These are phyloP conservation scores for Peromyscus polionotus DNA, from an alignment of 2,113 vertebrate species.

Conservation along the genomic window DNA sequence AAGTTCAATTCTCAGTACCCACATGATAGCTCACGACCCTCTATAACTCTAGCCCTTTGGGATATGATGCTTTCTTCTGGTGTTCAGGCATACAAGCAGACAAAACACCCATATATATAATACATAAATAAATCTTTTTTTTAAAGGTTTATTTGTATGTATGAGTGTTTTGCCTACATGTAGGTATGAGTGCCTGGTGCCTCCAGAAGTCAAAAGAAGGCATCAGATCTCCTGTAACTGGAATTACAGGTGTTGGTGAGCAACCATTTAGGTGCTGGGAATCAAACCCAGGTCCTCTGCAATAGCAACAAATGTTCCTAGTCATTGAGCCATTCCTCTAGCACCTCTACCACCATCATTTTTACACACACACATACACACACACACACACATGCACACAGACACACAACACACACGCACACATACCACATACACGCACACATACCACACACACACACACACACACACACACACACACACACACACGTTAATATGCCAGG, in stretches of 20 bases:
- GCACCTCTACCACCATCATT: background rate
- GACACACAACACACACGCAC: background rate
- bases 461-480: background rate
- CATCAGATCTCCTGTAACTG: background rate
- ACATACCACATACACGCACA: background rate
- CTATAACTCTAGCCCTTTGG: background rate
- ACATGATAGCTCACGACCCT: background rate
- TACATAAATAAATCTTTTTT: background rate
- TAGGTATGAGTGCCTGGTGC: too few species aligned
- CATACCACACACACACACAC: too few species aligned
- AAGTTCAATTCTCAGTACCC: background rate
- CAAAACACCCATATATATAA: background rate
- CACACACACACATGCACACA: background rate
- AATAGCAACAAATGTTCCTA: background rate
- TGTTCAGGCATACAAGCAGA: background rate
- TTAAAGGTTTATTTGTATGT: background rate
- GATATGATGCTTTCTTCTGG: background rate
- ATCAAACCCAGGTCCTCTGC: background rate
- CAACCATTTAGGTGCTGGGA: background rate
- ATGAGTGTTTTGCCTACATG: background rate
- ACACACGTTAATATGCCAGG: background rate
- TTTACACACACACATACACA: background rate
- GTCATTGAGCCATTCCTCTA: background rate
- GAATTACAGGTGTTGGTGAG: background rate
- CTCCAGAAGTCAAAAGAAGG: background rate